These are phyloP conservation scores for Plagiodera versicolora DNA, from an alignment of 2,888 invertebrate species.

Conservation along the genomic window DNA sequence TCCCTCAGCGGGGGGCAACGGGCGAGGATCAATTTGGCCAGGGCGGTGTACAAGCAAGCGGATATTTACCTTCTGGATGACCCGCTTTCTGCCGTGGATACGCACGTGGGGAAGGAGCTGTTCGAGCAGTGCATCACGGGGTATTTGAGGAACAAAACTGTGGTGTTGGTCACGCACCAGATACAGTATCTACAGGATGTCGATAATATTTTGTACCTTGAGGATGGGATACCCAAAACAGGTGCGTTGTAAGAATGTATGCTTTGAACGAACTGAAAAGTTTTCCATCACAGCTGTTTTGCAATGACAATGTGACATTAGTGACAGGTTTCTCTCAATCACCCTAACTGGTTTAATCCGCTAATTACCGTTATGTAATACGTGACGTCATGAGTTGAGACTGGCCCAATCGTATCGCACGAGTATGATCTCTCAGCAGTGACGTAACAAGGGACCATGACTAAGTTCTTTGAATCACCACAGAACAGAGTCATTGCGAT, in stretches of 20 bases:
- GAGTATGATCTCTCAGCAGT: too few relatives aligned
- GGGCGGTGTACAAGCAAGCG: slow-evolving; percentile 83
- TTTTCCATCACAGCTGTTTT: too few relatives aligned
- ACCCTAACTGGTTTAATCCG: too few relatives aligned
- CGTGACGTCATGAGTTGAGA: too few relatives aligned
- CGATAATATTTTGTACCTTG: slow-evolving; percentile 62
- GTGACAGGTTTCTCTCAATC: too few relatives aligned
- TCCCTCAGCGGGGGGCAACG: slow-evolving; percentile 83
- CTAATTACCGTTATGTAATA: too few relatives aligned
- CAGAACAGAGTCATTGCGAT: too few relatives aligned
- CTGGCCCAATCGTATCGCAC: too few relatives aligned
- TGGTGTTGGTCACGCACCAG: slow-evolving; percentile 78
- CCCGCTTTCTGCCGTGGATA: slow-evolving; percentile 91
- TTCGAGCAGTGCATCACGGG: slow-evolving; percentile 78
- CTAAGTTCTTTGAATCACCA: too few relatives aligned
- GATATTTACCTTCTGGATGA: slow-evolving; percentile 90
- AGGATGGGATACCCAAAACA: slow-evolving; percentile 62
- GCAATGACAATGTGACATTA: too few relatives aligned
- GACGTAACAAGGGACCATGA: too few relatives aligned
- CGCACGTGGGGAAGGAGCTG: slow-evolving; percentile 85
- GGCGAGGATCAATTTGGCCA: slow-evolving; percentile 84
- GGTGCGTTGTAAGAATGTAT: slow-evolving; percentile 44
- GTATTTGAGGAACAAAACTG: slow-evolving; percentile 69
- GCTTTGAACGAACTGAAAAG: too few relatives aligned
- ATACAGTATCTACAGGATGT: slow-evolving; percentile 68